Evolutionary conservation across 2,797 vertebrate species (phyloP), one percentile per base, ranked within the genome.

Genomic region (Manis crassicaudata): DNA sequence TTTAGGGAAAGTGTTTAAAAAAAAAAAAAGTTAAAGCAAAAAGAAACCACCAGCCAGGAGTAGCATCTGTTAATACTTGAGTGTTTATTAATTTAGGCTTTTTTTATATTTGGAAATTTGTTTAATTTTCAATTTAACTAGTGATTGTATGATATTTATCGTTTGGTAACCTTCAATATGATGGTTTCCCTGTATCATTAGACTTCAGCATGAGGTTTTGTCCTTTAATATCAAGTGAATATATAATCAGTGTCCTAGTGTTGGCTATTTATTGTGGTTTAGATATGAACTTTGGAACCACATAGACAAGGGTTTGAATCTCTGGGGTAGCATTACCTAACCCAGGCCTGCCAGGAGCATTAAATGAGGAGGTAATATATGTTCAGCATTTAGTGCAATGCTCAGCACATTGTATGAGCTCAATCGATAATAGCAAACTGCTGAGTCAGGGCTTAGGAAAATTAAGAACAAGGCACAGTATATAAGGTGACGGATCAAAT

Each of bases 81-180:
- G 43, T 95, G 20, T 84, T 25, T 94, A 88, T 97, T 92, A 85
- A 70, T 95, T 79, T 32, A 82, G 0, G 94, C 58, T 88, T 72
- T 88, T 77, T 83, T 77, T 86, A 46, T 46, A 82, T 82, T 90
- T 92, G n/a, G 40, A 27, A 76, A 83, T 97, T 96, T 95, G 85
- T 82, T 91, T 96, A 96, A 95, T 96, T 95, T 96, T 97, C 54
- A 95, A 65, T 75, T 96, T 97, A 90, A 54, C 93, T 96, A 3
- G 23, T 92, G 80, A 96, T 96, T 92, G 83, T 70, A 63, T 72
- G 86, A 27, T 89, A 79, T 70, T 93, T 95, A 82, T 17, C 94
- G 50, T 88, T 96, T 94, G 83, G 65, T 91, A 94, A 89, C 83
- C 50, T 95, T 96, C 85, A 84, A 3, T 75, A 32, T 91, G 73